phyloP scores from a whole-genome alignment of 2,113 vertebrate species.

The Boulengeromyrus knoepffleri region DNA sequence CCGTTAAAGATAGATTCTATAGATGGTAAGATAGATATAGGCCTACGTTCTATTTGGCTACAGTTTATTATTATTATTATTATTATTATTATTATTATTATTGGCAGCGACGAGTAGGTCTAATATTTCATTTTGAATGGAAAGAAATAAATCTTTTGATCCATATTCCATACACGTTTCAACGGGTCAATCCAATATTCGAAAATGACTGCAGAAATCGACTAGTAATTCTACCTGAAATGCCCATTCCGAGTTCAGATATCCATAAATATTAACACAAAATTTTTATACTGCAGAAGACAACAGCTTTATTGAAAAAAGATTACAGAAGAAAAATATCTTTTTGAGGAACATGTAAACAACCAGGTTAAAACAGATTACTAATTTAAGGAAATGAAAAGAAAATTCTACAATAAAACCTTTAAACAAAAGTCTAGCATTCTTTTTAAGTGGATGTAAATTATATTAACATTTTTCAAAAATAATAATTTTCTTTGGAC shows the following conservation, averaged over 20 bases:
- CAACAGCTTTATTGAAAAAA: conserved; percentile 23
- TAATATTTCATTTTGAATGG: background rate
- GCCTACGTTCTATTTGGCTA: background rate
- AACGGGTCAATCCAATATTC: background rate
- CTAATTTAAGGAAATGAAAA: background rate
- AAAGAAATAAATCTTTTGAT: background rate
- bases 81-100: too few relatives aligned
- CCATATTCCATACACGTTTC: background rate
- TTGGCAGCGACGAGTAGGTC: background rate
- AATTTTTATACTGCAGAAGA: background rate
- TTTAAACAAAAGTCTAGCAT: background rate
- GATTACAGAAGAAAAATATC: background rate
- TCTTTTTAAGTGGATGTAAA: background rate
- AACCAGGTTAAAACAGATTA: background rate
- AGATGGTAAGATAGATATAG: background rate
- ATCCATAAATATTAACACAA: background rate
- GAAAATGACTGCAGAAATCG: background rate
- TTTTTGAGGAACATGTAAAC: background rate
- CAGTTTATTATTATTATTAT: background rate
- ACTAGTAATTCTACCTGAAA: background rate
- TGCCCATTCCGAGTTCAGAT: background rate
- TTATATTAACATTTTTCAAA: background rate
- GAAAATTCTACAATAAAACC: background rate
- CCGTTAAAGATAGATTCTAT: background rate
- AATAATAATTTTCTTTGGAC: background rate